These are phyloP conservation scores for Cydia splendana DNA, from an alignment of 1,140 invertebrate species.

Conservation along the genomic window DNA sequence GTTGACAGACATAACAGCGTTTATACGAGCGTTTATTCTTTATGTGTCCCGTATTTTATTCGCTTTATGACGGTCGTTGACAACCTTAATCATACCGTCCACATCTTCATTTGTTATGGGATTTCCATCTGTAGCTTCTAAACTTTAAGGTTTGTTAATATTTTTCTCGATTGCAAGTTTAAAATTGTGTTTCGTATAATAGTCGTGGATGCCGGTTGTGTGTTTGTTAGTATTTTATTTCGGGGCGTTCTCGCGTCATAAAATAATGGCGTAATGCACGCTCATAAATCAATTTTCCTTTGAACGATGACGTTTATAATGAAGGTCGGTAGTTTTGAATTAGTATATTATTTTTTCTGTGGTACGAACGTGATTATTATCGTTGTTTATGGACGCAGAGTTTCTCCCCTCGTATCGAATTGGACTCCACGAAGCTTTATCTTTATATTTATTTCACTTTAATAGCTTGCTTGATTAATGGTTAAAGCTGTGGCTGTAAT, in stretches of 20 bases:
- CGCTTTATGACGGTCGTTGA: conserved; percentile 73
- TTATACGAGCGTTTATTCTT: conserved; percentile 79
- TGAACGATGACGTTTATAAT: conserved; percentile 72
- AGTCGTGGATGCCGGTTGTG: conserved; percentile 75
- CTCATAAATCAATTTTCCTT: conserved; percentile 75
- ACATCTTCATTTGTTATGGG: not conserved
- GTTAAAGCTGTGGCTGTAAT: conserved; percentile 24
- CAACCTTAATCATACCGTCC: conserved; percentile 42
- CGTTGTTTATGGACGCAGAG: conserved; percentile 48
- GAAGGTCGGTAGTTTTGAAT: conserved; percentile 69
- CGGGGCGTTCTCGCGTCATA: conserved; percentile 75
- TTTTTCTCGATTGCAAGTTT: conserved; percentile 30
- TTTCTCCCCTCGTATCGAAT: conserved; percentile 29
- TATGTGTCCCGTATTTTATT: conserved; percentile 78
- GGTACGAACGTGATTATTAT: conserved; percentile 54
- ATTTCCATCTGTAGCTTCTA: conserved; percentile 45
- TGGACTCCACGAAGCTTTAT: conserved; percentile 27
- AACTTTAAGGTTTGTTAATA: conserved; percentile 26
- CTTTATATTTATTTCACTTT: conserved; percentile 27
- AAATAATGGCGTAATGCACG: conserved; percentile 77
- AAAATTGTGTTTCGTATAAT: conserved; percentile 59
- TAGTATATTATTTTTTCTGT: conserved; percentile 60
- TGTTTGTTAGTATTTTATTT: conserved; percentile 79
- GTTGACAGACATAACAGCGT: conserved; percentile 78
- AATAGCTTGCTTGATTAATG: conserved; percentile 26